phyloP scores from a whole-genome alignment of 2,113 vertebrate species.

The Cariama cristata region DNA sequence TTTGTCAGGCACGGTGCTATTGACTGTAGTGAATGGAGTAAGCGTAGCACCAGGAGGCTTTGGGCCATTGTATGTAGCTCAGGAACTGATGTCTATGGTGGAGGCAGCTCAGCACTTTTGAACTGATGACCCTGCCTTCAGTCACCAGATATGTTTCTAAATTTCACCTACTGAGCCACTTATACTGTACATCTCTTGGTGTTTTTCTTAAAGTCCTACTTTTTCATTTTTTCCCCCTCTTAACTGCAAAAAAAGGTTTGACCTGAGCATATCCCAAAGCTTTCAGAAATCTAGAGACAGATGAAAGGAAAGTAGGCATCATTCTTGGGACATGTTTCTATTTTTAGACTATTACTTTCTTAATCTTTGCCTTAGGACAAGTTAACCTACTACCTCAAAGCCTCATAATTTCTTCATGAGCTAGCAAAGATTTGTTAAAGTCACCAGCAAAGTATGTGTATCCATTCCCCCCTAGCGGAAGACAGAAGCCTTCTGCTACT shows the following conservation, averaged over 20 bases:
- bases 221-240: neutral
- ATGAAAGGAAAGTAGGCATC: neutral
- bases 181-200: neutral
- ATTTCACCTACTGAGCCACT: neutral
- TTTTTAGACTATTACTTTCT: neutral
- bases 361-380: neutral
- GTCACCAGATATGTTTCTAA: neutral
- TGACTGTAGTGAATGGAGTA: neutral
- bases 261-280: neutral
- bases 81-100: neutral
- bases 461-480: constrained; percentile 63
- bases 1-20: neutral
- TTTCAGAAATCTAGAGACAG: neutral
- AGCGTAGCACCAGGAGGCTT: neutral
- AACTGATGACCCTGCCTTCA: neutral
- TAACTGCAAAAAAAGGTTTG: neutral
- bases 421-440: neutral
- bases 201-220: neutral
- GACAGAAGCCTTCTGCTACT: constrained; percentile 7
- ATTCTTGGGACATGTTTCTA: neutral
- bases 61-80: neutral
- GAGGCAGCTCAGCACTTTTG: neutral
- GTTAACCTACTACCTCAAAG: neutral
- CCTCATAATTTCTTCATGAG: neutral
- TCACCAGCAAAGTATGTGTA: neutral